phyloP scores from a whole-genome alignment of 2,797 vertebrate genomes.

The Squalus acanthias region DNA sequence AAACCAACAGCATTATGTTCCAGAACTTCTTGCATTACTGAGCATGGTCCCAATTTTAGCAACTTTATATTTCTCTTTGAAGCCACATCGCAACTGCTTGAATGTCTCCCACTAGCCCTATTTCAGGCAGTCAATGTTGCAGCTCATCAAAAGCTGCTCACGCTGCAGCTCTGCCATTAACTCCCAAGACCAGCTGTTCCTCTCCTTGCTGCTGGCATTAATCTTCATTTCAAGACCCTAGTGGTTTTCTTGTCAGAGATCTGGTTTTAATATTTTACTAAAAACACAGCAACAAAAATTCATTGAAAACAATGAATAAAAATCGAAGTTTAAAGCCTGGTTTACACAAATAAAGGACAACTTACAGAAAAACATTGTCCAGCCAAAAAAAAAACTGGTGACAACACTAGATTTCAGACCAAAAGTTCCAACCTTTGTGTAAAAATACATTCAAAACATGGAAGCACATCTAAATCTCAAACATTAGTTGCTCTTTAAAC shows the following conservation, averaged over 20 bases:
- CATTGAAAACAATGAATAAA: not conserved
- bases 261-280: not conserved
- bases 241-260: not conserved
- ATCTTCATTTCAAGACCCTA: not conserved
- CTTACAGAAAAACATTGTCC: not conserved
- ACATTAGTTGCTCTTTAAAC: not conserved
- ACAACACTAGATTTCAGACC: not conserved
- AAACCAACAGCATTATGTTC: not conserved
- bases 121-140: not conserved
- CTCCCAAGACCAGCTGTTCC: not conserved
- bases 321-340: not conserved
- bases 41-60: not conserved
- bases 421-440: not conserved
- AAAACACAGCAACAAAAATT: not conserved
- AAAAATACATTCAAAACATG: not conserved
- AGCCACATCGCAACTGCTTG: not conserved
- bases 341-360: not conserved
- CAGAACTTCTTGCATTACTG: not conserved
- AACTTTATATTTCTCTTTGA: not conserved
- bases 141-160: not conserved
- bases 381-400: not conserved
- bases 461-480: not conserved
- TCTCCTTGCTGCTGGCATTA: not conserved
- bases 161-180: not conserved
- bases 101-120: not conserved